Conservation (phyloP, 2,113 vertebrate species). For the Corynorhinus townsendii region DNA sequence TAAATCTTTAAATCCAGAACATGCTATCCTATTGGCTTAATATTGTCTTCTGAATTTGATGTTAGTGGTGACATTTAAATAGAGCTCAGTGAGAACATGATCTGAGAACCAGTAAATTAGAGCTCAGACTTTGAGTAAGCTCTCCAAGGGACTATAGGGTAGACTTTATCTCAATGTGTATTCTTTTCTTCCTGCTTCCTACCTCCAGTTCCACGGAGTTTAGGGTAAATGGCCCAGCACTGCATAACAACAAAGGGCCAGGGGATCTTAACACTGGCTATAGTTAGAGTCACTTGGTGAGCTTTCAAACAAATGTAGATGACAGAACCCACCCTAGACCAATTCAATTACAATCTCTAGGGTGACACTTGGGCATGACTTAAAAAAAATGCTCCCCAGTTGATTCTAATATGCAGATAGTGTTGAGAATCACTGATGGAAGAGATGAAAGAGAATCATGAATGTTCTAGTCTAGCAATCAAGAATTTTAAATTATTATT, state of each 20-base stretch:
- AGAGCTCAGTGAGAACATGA: background rate
- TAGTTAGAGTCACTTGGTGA: background rate
- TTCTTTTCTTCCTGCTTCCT: background rate
- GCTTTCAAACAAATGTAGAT: background rate
- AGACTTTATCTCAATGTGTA: background rate
- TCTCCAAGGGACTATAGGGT: background rate
- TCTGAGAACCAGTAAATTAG: background rate
- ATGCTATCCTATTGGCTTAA: background rate
- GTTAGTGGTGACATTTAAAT: background rate
- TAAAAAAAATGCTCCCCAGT: background rate
- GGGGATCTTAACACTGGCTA: background rate
- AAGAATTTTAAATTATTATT: background rate
- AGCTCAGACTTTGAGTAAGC: background rate
- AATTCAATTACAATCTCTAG: constrained; percentile 10
- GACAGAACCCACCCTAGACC: background rate
- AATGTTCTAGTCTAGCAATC: background rate
- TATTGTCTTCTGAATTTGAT: background rate
- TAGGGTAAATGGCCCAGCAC: background rate
- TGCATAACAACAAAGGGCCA: background rate
- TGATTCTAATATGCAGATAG: background rate
- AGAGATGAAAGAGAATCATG: background rate
- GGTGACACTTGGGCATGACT: background rate
- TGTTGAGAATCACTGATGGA: background rate
- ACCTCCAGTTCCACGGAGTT: background rate
- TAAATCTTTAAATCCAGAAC: background rate